Conservation (phyloP, 2,888 invertebrate species). For the Adelphocoris suturalis region DNA sequence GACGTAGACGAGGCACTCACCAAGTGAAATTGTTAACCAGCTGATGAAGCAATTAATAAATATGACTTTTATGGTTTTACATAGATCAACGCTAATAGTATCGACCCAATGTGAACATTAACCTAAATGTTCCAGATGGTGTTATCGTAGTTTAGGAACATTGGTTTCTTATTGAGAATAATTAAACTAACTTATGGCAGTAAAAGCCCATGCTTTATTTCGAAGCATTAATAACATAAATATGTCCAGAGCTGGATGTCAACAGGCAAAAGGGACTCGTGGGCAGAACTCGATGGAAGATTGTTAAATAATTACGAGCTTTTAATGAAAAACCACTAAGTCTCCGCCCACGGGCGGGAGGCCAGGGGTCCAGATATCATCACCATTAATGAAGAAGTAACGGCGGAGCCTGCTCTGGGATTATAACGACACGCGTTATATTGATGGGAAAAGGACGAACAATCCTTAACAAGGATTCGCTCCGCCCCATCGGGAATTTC, state of each 20-base stretch:
- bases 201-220: too few species aligned
- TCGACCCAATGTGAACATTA: too few species aligned
- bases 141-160: too few species aligned
- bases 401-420: not conserved
- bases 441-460: conserved; percentile 48
- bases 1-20: too few species aligned
- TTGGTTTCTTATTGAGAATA: too few species aligned
- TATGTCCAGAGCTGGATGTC: not conserved
- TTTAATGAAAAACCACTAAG: not conserved
- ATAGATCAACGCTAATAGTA: too few species aligned
- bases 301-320: conserved; percentile 52
- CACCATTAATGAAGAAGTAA: conserved; percentile 40
- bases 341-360: conserved; percentile 32
- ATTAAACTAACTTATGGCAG: too few species aligned
- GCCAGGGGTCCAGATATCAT: conserved; percentile 17
- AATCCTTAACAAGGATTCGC: conserved; percentile 53
- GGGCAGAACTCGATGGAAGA: not conserved
- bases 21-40: too few species aligned
- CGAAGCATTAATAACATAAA: too few species aligned
- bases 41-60: too few species aligned
- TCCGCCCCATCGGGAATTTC: conserved; percentile 25
- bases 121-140: too few species aligned
- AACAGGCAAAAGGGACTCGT: not conserved
- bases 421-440: conserved; percentile 43
- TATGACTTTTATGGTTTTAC: too few species aligned